A percentile compares a stretch with the other conserved stretches of the same genome.
Evolutionary conservation across 2,888 invertebrate species (phyloP).

Genomic region (Clivina fossor): DNA sequence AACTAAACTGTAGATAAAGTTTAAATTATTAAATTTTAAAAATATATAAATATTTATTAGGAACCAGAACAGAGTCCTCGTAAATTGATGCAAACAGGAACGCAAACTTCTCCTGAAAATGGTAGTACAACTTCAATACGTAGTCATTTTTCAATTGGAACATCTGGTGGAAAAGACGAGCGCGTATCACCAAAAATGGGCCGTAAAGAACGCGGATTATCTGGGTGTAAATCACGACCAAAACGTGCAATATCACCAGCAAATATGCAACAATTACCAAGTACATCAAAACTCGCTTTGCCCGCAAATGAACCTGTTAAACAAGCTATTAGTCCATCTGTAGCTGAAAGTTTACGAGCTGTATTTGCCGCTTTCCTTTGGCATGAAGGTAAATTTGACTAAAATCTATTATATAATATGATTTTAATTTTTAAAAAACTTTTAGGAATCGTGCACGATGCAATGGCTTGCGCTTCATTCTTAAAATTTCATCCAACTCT

Average conservation of each 20-base stretch:
- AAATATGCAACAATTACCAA: slow-evolving; percentile 51
- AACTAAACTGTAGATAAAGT: too few relatives aligned
- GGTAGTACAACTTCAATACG: slow-evolving; percentile 46
- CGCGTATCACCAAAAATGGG: slow-evolving; percentile 59
- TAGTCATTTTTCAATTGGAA: slow-evolving; percentile 64
- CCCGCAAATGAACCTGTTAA: slow-evolving; percentile 64
- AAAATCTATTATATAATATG: too few relatives aligned
- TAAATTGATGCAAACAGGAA: slow-evolving; percentile 64
- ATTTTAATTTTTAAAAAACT: too few relatives aligned
- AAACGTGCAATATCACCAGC: slow-evolving; percentile 54
- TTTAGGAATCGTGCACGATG: slow-evolving; percentile 90
- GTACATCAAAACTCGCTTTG: slow-evolving; percentile 48
- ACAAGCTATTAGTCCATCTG: slow-evolving; percentile 86
- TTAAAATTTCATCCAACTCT: slow-evolving; percentile 89
- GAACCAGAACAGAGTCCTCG: slow-evolving; percentile 51
- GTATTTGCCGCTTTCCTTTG: slow-evolving; percentile 95
- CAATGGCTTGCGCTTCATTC: slow-evolving; percentile 96
- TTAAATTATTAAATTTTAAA: slow-evolving; percentile 34
- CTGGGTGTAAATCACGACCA: slow-evolving; percentile 55
- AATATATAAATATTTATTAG: slow-evolving; percentile 42
- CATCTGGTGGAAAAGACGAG: slow-evolving; percentile 57
- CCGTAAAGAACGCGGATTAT: slow-evolving; percentile 58
- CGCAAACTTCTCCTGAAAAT: slow-evolving; percentile 70
- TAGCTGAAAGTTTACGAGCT: slow-evolving; percentile 89
- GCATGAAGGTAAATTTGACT: slow-evolving; percentile 88